Conservation (phyloP, 2,797 vertebrate species). For the Champsocephalus gunnari region DNA sequence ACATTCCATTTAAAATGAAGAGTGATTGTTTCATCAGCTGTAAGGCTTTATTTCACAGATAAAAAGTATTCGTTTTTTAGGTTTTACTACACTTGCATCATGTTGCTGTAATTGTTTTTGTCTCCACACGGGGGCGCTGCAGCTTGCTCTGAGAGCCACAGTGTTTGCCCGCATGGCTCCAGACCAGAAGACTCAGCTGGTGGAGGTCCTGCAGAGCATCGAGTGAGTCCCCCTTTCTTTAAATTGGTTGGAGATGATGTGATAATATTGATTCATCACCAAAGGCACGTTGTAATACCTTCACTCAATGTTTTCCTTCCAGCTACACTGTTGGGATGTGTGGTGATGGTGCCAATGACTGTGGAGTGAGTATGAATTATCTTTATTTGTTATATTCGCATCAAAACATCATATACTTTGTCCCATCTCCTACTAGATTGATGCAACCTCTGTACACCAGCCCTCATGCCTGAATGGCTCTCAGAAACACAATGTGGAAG, state of each 20-base stretch:
- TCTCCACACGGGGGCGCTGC: slow-evolving; percentile 70
- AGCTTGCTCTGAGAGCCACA: slow-evolving; percentile 91
- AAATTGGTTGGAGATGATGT: neutral
- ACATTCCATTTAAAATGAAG: neutral
- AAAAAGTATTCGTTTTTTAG: neutral
- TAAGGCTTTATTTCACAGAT: neutral
- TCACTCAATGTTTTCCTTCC: slow-evolving; percentile 35
- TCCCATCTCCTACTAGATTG: neutral
- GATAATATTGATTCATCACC: neutral
- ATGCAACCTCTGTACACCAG: neutral
- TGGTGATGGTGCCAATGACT: slow-evolving; percentile 98
- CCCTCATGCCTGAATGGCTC: neutral
- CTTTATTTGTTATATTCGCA: neutral
- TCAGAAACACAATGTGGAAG: neutral
- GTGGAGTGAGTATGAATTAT: slow-evolving; percentile 89
- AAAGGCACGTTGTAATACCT: neutral
- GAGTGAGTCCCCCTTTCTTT: slow-evolving; percentile 87
- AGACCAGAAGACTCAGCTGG: slow-evolving; percentile 97
- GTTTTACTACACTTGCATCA: too few relatives aligned
- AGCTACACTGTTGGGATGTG: slow-evolving; percentile 99
- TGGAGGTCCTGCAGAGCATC: slow-evolving; percentile 94
- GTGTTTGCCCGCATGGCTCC: slow-evolving; percentile 98
- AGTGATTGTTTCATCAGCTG: neutral
- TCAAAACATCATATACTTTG: neutral
- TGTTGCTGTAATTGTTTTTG: slow-evolving; percentile 31